These are phyloP conservation scores for Hydrotaea cyrtoneurina DNA, from an alignment of 2,888 invertebrate genomes.

Conservation along the genomic window DNA sequence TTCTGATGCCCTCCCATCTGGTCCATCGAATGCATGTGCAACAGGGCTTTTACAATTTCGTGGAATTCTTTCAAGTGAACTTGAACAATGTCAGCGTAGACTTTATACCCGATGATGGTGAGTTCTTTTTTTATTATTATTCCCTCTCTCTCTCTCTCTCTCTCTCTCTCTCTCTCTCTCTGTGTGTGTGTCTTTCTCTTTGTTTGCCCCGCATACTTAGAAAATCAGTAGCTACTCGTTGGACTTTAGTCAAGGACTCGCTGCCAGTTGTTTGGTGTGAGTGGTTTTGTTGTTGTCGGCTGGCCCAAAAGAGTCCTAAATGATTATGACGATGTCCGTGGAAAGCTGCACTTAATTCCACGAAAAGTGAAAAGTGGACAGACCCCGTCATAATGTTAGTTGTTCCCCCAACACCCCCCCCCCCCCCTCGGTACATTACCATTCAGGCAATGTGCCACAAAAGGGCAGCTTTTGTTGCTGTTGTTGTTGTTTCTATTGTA, in stretches of 20 bases:
- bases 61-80: conserved; percentile 78
- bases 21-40: conserved; percentile 77
- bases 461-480: not conserved
- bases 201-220: not conserved
- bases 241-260: too few species aligned
- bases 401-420: too few species aligned
- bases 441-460: conserved; percentile 5
- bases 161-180: not conserved
- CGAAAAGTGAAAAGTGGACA: not conserved
- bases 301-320: not conserved
- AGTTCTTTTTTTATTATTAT: conserved; percentile 70
- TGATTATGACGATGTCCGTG: not conserved
- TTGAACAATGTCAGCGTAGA: conserved; percentile 77
- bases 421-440: not conserved
- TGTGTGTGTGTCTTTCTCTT: not conserved
- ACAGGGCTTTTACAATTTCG: conserved; percentile 78
- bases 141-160: conserved; percentile 1
- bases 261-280: too few species aligned
- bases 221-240: too few species aligned
- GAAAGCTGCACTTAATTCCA: not conserved
- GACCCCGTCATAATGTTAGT: not conserved
- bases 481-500: not conserved
- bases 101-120: conserved; percentile 78
- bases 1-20: conserved; percentile 76
- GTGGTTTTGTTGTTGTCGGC: too few species aligned